Evolutionary conservation across 37 sponge, comb jelly and placozoan species (phyloP).

Genomic region (Cladorhizidae sp.): DNA sequence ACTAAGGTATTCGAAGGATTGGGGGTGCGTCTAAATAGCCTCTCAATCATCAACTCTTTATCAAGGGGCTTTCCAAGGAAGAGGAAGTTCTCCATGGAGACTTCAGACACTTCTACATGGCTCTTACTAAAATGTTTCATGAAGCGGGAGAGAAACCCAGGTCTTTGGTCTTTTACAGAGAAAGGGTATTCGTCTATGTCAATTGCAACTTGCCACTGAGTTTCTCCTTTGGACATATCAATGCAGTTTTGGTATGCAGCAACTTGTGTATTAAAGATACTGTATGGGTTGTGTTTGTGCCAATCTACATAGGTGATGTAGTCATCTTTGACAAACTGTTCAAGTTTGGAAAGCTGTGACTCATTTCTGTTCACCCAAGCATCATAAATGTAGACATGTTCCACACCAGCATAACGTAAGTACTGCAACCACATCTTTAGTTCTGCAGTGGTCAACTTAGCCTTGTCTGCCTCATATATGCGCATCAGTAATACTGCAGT

Average conservation of each 20-base stretch:
- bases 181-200: constrained; percentile 87
- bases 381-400: constrained; percentile 83
- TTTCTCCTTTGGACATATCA: constrained; percentile 36
- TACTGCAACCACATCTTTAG: constrained; percentile 71
- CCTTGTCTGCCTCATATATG: constrained; percentile 52
- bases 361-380: constrained; percentile 41
- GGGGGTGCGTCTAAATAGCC: constrained; percentile 49
- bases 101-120: constrained; percentile 44
- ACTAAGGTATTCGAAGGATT: constrained; percentile 54
- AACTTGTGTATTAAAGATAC: constrained; percentile 46
- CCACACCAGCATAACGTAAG: constrained; percentile 67
- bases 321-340: constrained; percentile 16
- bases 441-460: constrained; percentile 55
- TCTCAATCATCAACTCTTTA: constrained; percentile 45
- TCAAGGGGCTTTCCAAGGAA: constrained; percentile 53
- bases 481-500: constrained; percentile 60
- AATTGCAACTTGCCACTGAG: constrained; percentile 67
- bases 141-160: constrained; percentile 54
- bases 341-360: constrained; percentile 29
- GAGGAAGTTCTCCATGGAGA: constrained; percentile 71
- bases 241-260: constrained; percentile 72
- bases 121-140: constrained; percentile 26
- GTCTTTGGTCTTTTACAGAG: constrained; percentile 47
- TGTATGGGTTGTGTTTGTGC: constrained; percentile 57
- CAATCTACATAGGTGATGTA: constrained; percentile 75